Evolutionary conservation across 2,888 invertebrate species (phyloP), one percentile per base, ranked within the genome.

Genomic region (Tineola bisselliella): DNA sequence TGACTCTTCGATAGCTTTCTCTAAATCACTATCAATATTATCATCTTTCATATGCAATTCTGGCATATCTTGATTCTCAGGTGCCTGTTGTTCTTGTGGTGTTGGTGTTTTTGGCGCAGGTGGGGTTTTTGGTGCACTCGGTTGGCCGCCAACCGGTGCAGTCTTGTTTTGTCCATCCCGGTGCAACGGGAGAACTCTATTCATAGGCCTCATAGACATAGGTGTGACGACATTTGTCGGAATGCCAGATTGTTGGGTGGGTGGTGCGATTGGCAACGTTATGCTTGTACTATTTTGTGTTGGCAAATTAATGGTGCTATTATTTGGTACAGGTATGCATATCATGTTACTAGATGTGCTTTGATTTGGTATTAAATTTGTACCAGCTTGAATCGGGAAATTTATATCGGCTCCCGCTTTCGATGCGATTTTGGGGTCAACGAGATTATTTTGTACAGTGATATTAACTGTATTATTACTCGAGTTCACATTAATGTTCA

Each of bases 141-240:
- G 38, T 48, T 48, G 15, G 3, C 17, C n/a, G 44, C 18, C 25
- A 25, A 25, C 25, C 25, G 2, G 25, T 8, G 80, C 74, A 62
- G 77, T 70, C 52, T 88, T 88, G 67, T 89, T 89, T 66, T 89
- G 88, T 8, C 88, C 88, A 61, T 90, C 89, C 64, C 93, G 91
- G 68, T 93, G 93, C 88, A 94, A 91, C 10, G 94, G 94, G 60
- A 94, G 71, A 1, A 94, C 94, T 64, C 94, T 88, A 71, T 93
- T 94, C 88, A 93, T 94, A 48, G 94, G 94, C 62, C 93, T 84
- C 76, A 80, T 88, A 5, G 84, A 81, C 80, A 91, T 90, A 1
- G 92, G 92, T 70, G 91, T 91, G 0, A 92, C 92, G 60, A 92
- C 90, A 73, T 92, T 92, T 11, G 91, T 92, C 15, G 92, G 92